These are phyloP conservation scores for Pelusios castaneus DNA, from an alignment of 2,113 vertebrate species.

Conservation along the genomic window DNA sequence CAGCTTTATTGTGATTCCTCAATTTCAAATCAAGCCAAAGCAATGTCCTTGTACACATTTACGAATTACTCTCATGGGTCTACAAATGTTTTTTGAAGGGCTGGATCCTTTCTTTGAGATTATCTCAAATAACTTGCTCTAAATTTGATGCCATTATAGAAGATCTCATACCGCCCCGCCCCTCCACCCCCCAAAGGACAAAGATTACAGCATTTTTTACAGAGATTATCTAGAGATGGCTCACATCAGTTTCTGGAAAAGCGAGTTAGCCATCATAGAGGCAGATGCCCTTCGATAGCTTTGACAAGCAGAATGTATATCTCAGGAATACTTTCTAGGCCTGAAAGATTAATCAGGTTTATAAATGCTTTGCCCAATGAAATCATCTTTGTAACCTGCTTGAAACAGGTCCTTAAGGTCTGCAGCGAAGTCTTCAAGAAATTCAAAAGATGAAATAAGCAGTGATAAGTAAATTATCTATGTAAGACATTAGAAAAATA, in stretches of 20 bases:
- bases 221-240: constrained; percentile 57
- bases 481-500: not conserved
- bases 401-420: constrained; percentile 3
- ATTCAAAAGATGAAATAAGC: not conserved
- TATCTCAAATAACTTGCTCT: constrained; percentile 44
- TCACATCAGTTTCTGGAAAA: constrained; percentile 52
- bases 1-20: not conserved
- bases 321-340: constrained; percentile 21
- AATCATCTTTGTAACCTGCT: constrained; percentile 19
- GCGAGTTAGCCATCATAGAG: constrained; percentile 56
- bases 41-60: constrained; percentile 9
- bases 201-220: constrained; percentile 47
- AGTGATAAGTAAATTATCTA: not conserved
- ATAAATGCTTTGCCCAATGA: constrained; percentile 29
- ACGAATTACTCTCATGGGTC: not conserved
- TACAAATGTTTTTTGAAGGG: constrained; percentile 11
- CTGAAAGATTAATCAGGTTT: constrained; percentile 37
- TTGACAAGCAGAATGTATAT: constrained; percentile 55
- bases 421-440: not conserved
- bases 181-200: constrained; percentile 30
- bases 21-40: not conserved
- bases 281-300: constrained; percentile 59
- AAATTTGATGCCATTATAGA: constrained; percentile 44
- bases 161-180: constrained; percentile 54
- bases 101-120: constrained; percentile 13